Evolutionary conservation across 1,140 invertebrate genomes (phyloP), one percentile per base, ranked within the genome.

Genomic region (Elymnias hypermnestra): DNA sequence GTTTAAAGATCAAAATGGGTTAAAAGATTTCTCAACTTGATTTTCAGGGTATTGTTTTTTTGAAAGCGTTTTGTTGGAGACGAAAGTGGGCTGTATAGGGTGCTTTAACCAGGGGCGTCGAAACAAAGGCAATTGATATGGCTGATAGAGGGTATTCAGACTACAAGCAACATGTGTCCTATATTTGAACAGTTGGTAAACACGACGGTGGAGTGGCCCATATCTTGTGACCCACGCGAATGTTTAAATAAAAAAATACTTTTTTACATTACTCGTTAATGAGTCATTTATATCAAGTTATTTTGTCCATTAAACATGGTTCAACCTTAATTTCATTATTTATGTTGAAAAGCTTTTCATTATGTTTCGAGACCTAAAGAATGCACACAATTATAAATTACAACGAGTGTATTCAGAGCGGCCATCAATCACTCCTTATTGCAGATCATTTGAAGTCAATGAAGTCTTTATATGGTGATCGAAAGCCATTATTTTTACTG

Each of bases 391-490:
- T 40, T 35, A 37, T 31, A 47, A 10, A 18, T 38, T 55, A 63
- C 55, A 63, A 65, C 47, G 57, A 38, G 44, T 36, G 57, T 63
- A 72, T 77, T 72, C 60, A 70, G 43, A 40, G 44, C 25, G 23
- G 42, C 51, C 57, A 75, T 77, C 60, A 78, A 77, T 78, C 66
- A 74, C 41, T 67, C 42, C 31, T 64, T 63, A 74, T 63, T 71
- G 53, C 47, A 63, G 50, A 35, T 73, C 59, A 40, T 43, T 50
- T 37, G 39, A 57, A 61, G 65, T 77, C 65, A 77, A 79, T 60
- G 62, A 41, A 58, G 47, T 44, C 57, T 60, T 69, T 66, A 55
- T 73, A 22, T 6, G 23, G 26, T 22, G 47, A 38, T 29, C 18
- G 33, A 21, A 4, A 43, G 23, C 40, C 33, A 50, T 50, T 50